Evolutionary conservation across 2,888 invertebrate genomes (phyloP).

Genomic region (Stictocephala bisonia): DNA sequence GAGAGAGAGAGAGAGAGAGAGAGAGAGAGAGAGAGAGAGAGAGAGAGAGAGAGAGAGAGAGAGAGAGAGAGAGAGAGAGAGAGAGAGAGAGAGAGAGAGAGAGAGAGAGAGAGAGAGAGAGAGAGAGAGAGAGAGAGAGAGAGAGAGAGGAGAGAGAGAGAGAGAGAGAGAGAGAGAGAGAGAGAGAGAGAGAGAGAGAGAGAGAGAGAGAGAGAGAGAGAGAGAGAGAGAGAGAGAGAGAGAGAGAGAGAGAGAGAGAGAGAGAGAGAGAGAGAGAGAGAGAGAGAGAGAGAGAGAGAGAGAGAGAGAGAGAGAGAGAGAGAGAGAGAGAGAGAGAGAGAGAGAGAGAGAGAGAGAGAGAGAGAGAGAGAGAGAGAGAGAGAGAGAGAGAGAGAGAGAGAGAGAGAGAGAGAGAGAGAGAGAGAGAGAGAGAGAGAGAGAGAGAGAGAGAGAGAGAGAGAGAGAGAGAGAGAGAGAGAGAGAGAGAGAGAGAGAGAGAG

Average conservation of each 20-base stretch:
- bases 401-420: not conserved
- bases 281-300: constrained; percentile 5
- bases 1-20: too few species aligned
- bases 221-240: not conserved
- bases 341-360: not conserved
- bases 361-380: not conserved
- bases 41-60: not conserved
- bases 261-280: not conserved
- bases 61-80: not conserved
- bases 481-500: not conserved
- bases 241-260: constrained; percentile 18
- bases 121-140: not conserved
- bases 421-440: not conserved
- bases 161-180: not conserved
- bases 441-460: not conserved
- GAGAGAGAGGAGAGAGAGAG: not conserved
- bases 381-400: not conserved
- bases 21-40: too few species aligned
- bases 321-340: not conserved
- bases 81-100: not conserved
- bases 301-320: not conserved
- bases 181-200: not conserved
- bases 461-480: not conserved
- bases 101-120: not conserved
- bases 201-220: not conserved